These are phyloP conservation scores for Plebejus melissa DNA, from an alignment of 2,888 invertebrate species.

Conservation along the genomic window DNA sequence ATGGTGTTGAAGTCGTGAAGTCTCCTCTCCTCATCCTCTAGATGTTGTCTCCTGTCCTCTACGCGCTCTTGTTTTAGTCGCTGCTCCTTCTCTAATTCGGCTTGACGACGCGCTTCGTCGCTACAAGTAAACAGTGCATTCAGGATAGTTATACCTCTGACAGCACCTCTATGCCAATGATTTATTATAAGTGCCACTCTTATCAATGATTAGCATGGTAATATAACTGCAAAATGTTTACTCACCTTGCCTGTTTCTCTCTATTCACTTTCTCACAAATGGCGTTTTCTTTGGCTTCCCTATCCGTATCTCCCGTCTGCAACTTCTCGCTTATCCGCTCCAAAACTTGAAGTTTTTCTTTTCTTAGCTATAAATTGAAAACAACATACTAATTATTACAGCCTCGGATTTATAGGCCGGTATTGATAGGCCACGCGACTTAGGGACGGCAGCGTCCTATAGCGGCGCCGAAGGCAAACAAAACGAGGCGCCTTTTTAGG, in stretches of 20 bases:
- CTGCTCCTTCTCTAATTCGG: constrained; percentile 47
- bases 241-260: constrained; percentile 57
- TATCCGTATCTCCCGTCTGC: constrained; percentile 59
- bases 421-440: no score
- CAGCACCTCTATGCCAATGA: no score
- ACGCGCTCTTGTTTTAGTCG: constrained; percentile 49
- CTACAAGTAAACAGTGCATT: no score
- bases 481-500: no score
- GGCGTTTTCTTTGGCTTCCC: constrained; percentile 64
- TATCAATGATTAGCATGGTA: no score
- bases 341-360: constrained; percentile 60
- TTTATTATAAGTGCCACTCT: no score
- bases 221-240: no score
- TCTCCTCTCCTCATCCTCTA: constrained; percentile 51
- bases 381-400: no score
- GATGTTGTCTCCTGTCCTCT: constrained; percentile 48
- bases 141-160: no score
- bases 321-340: constrained; percentile 68
- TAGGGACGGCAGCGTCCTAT: no score
- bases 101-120: constrained; percentile 52
- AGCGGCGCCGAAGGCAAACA: no score
- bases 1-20: constrained; percentile 56
- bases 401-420: no score
- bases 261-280: constrained; percentile 68
- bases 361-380: constrained; percentile 47